phyloP scores from a whole-genome alignment of 2,888 invertebrate species.

The Pemphredon lugubris region DNA sequence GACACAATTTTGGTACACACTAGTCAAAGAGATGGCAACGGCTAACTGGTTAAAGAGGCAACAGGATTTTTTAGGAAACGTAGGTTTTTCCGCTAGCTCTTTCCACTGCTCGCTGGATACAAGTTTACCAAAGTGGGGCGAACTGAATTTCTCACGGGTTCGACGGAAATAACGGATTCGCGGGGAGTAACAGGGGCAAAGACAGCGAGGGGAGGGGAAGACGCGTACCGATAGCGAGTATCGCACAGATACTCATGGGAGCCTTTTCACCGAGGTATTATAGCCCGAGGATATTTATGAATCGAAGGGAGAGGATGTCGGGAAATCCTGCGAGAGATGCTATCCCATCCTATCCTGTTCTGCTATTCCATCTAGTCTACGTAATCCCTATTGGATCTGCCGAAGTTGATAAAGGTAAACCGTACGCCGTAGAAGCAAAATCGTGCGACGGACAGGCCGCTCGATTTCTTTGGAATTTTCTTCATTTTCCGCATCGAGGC shows the following conservation, averaged over 20 bases:
- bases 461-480: neutral
- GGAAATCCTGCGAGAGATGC: conserved; percentile 65
- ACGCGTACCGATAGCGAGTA: conserved; percentile 49
- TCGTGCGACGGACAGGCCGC: too few relatives aligned
- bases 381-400: conserved; percentile 74
- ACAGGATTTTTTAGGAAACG: neutral
- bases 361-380: conserved; percentile 62
- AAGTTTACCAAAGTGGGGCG: conserved; percentile 9
- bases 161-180: conserved; percentile 56
- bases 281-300: conserved; percentile 70
- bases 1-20: too few relatives aligned
- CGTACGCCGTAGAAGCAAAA: conserved; percentile 36
- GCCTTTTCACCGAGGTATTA: conserved; percentile 66
- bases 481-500: too few relatives aligned
- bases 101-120: neutral
- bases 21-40: too few relatives aligned
- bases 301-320: conserved; percentile 65
- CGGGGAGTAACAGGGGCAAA: conserved; percentile 28
- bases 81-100: neutral
- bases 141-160: conserved; percentile 39
- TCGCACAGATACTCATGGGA: conserved; percentile 52
- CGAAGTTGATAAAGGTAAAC: conserved; percentile 69
- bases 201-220: conserved; percentile 31
- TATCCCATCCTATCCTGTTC: conserved; percentile 49
- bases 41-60: too few relatives aligned